phyloP scores from a whole-genome alignment of 2,797 vertebrate genomes.

The Gymnocypris eckloni region DNA sequence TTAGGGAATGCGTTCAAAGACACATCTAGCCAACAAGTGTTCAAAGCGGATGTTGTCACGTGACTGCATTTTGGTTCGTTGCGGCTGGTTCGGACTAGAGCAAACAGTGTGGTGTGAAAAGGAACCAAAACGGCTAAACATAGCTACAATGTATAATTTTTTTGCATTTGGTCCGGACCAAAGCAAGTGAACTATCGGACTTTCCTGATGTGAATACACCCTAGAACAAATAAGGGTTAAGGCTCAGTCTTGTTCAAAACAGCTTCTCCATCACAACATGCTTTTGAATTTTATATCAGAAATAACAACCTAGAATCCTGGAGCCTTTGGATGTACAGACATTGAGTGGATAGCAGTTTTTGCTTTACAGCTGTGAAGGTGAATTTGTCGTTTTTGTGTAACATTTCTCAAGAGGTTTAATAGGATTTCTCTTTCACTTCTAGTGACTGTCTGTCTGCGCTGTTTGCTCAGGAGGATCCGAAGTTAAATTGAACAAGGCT shows the following conservation, averaged over 20 bases:
- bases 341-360: constrained; percentile 20
- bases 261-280: background rate
- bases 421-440: constrained; percentile 64
- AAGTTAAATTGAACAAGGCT: constrained; percentile 54
- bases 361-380: constrained; percentile 53
- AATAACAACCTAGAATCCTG: constrained; percentile 1
- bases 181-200: too few species aligned
- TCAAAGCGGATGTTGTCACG: too few species aligned
- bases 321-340: constrained; percentile 11
- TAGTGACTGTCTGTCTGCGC: constrained; percentile 57
- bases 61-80: too few species aligned
- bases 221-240: background rate
- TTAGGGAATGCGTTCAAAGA: too few species aligned
- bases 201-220: too few species aligned
- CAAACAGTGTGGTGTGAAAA: too few species aligned
- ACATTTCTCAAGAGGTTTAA: constrained; percentile 71
- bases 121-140: too few species aligned
- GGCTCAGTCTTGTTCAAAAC: background rate
- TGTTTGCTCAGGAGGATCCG: constrained; percentile 47
- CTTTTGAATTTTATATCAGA: constrained; percentile 15
- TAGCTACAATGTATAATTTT: too few species aligned
- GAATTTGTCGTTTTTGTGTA: constrained; percentile 65
- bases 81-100: too few species aligned
- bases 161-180: too few species aligned
- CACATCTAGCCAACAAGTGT: too few species aligned